Base-by-base conservation (phyloP, 2,888 invertebrate species). In the Invenusta paracnida region DNA sequence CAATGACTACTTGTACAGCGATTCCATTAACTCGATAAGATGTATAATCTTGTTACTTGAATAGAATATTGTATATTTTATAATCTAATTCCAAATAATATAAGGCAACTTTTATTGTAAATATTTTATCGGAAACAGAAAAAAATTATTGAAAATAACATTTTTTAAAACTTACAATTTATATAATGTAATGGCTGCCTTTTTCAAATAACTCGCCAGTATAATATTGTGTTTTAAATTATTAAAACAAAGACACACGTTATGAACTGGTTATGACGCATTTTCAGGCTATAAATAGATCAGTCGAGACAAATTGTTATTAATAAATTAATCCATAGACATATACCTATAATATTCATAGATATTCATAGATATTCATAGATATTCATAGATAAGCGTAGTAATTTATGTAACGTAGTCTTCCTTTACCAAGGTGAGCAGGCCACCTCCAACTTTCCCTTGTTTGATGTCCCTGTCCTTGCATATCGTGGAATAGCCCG, bases 311-410 rank as follows among this genome's bases (percentile, higher is more conserved):
- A 48, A 48, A 48, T 11, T 48, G 5, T 48, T 73, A 73, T 73
- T 73, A 73, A 5, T 73, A 73, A 73, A 73, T 73, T 73, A 73
- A 23, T 73, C 73, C 73, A 73, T 73, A 73, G 73, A 73, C 73
- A 73, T 73, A 73, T 73, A n/a, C 73, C 73, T 73, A 73, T 73
- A 73, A 73, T 73, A 73, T 73, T 48, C 48, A 48, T 48, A 48
- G 48, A 48, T 48, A 48, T 48, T 48, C 5, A 48, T 48, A 48
- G 48, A 48, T 48, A 48, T 48, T 48, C 48, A 48, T 48, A 48
- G 48, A 48, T 48, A 48, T 11, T 11, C 48, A 17, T 48, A 48
- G 17, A 11, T 48, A 48, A 48, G 5, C 17, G 17, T 48, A 48
- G 11, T 48, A 17, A 17, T 5, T 17, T 48, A 48, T 11, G 48